A percentile compares a stretch with the other conserved stretches of the same genome.
Evolutionary conservation across 2,888 invertebrate genomes (phyloP).

Genomic region (Oligia latruncula): DNA sequence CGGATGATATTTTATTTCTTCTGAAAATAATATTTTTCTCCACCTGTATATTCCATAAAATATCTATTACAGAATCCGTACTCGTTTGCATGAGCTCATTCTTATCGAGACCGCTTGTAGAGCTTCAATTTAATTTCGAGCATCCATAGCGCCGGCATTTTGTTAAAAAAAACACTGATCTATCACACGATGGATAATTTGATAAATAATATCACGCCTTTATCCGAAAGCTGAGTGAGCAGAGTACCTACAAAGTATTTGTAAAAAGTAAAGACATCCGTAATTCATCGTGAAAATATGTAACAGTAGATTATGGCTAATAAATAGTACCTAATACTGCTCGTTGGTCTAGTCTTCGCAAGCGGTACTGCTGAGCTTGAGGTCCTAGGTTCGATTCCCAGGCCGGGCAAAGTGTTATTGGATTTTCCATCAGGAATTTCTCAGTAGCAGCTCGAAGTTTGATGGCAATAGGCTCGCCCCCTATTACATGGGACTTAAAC

Average conservation of each 20-base stretch:
- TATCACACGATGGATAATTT: slow-evolving; percentile 25
- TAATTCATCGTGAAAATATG: too few relatives aligned
- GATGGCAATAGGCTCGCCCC: background rate
- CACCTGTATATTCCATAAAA: background rate
- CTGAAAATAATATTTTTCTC: background rate
- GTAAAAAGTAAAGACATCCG: background rate
- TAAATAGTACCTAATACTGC: too few relatives aligned
- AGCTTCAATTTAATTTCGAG: slow-evolving; percentile 57
- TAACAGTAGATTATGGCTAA: too few relatives aligned
- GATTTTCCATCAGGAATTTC: background rate
- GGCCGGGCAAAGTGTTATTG: background rate
- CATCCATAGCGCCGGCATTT: slow-evolving; percentile 28
- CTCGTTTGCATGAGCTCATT: slow-evolving; percentile 29
- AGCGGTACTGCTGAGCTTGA: background rate
- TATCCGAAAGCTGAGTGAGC: background rate
- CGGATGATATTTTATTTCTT: background rate
- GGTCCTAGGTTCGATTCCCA: background rate
- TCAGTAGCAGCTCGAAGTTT: background rate
- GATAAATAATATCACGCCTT: slow-evolving; percentile 8
- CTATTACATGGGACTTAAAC: background rate
- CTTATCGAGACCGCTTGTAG: slow-evolving; percentile 35
- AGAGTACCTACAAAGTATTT: background rate
- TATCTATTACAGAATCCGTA: slow-evolving; percentile 22
- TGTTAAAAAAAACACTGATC: slow-evolving; percentile 34
- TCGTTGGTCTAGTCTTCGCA: background rate